Base-by-base conservation (phyloP, 2,797 vertebrate genomes). In the Trematomus bernacchii region DNA sequence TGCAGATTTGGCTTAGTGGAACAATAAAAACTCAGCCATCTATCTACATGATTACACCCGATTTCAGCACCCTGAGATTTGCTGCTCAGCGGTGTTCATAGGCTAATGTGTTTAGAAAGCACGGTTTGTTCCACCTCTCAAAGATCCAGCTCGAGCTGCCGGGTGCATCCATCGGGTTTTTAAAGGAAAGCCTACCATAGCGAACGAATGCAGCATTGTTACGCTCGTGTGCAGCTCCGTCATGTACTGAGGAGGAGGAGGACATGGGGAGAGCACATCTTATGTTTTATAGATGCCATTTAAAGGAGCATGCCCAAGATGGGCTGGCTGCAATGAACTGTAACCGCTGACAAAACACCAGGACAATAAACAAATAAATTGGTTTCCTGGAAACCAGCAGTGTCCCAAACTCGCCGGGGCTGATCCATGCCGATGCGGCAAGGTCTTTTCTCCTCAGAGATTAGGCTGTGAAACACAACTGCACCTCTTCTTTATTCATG, bases 361-460 rank as follows among this genome's bases (percentile, higher is more conserved):
- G 94, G 92, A 93, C 93, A 94, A 94, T 94, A 94, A 94, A 94
- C 92, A 93, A 94, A 93, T 92, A 95, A 94, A 94, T 93, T 93
- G 93, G 85, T 93, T 94, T 93, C 90, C 90, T 90, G 79, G 90
- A 90, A 94, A 89, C 89, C 90, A 91, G 90, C 86, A 76, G 89
- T 85, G 90, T 89, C 88, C 91, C 82, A 48, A 48, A 61, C 77
- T 81, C 47, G 47, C 74, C 77, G 1, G 13, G 75, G 79, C 88
- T 88, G 85, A 91, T 91, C 83, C 77, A 59, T 54, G 80, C 76
- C 66, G 74, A 84, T 86, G 90, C 77, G 48, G 83, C 72, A 40
- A 59, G 74, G 77, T 73, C 16, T 84, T 91, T 14, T 75, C 65
- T 30, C 87, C 87, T 88, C 69, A 53, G 78, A 90, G 91, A 93